Evolutionary conservation across 2,113 vertebrate species (phyloP).

Genomic region (Camarhynchus parvulus): DNA sequence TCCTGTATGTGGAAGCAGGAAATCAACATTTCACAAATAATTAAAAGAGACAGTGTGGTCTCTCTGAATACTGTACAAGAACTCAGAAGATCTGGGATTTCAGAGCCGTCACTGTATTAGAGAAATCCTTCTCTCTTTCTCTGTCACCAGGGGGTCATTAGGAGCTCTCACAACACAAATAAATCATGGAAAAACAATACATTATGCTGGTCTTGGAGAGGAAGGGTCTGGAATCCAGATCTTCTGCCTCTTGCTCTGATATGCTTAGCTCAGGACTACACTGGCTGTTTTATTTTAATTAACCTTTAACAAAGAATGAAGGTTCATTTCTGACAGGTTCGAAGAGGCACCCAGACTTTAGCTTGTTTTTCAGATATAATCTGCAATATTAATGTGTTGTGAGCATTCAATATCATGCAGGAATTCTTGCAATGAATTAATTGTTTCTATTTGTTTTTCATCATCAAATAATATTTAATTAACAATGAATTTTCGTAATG

Average conservation of each 20-base stretch:
- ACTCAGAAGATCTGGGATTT: slow-evolving; percentile 11
- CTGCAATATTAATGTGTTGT: neutral
- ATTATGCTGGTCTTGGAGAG: slow-evolving; percentile 1
- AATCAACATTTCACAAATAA: slow-evolving; percentile 45
- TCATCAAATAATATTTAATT: neutral
- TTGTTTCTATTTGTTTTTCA: neutral
- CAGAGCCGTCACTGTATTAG: neutral
- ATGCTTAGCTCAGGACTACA: neutral
- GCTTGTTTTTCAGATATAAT: slow-evolving; percentile 16
- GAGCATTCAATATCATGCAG: neutral
- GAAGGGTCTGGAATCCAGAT: slow-evolving; percentile 1
- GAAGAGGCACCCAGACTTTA: neutral
- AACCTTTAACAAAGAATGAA: slow-evolving; percentile 36
- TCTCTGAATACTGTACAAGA: neutral
- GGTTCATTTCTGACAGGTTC: slow-evolving; percentile 5
- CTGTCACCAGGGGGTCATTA: slow-evolving; percentile 57
- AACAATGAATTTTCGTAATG: neutral
- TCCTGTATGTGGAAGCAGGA: neutral
- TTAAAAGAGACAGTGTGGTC: neutral
- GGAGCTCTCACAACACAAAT: slow-evolving; percentile 57
- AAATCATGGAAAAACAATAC: slow-evolving; percentile 37
- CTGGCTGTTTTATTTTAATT: slow-evolving; percentile 45
- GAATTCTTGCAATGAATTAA: neutral
- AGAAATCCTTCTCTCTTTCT: slow-evolving; percentile 47
- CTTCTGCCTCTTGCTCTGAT: neutral